Percentiles rank a stretch among this genome's conserved stretches.
These are phyloP conservation scores for Leptonema lineaticorne DNA, from an alignment of 1,140 invertebrate genomes.

Conservation along the genomic window DNA sequence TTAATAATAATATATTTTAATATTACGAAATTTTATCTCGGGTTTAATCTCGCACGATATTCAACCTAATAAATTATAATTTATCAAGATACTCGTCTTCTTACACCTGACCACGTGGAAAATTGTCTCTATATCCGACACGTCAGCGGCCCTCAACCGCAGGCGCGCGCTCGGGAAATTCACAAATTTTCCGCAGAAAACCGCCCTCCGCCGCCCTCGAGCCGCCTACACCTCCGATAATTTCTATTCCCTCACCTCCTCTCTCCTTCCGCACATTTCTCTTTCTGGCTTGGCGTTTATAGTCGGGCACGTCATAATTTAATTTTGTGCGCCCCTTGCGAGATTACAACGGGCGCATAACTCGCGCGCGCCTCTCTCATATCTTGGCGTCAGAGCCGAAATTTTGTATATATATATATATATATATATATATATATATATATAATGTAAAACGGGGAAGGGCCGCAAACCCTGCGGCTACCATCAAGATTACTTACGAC, in stretches of 20 bases:
- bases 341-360: neutral
- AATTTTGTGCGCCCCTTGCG: neutral
- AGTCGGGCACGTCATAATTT: conserved; percentile 10
- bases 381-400: neutral
- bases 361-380: neutral
- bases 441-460: conserved; percentile 2
- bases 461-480: conserved; percentile 8
- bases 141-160: neutral
- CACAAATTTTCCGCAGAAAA: neutral
- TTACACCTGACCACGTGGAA: too few species aligned
- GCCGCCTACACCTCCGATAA: neutral
- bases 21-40: too few species aligned
- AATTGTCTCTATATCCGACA: too few species aligned
- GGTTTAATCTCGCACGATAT: too few species aligned
- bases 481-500: conserved; percentile 13
- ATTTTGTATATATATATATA: conserved; percentile 2
- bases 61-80: too few species aligned
- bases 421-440: neutral
- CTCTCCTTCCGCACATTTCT: neutral
- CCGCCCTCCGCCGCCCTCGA: neutral
- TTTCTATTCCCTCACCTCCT: too few species aligned
- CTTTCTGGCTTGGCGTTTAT: too few species aligned
- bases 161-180: neutral
- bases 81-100: too few species aligned
- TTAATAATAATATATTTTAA: too few species aligned